These are phyloP conservation scores for Chrysodeixis includens DNA, from an alignment of 2,888 invertebrate species.

Conservation along the genomic window DNA sequence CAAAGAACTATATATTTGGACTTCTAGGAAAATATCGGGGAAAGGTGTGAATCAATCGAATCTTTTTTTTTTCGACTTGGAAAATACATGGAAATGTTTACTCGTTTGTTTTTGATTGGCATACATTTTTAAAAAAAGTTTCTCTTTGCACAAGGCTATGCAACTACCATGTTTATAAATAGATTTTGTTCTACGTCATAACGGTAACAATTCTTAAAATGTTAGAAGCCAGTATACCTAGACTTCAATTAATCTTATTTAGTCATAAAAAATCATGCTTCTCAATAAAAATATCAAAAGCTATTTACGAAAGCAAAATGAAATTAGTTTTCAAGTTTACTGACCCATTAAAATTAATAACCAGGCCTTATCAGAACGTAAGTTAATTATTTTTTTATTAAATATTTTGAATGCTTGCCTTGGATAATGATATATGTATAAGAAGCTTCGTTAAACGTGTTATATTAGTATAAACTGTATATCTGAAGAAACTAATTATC, in stretches of 20 bases:
- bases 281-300: constrained; percentile 29
- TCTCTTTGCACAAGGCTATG: too few relatives aligned
- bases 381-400: constrained; percentile 58
- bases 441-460: constrained; percentile 19
- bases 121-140: too few relatives aligned
- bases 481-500: background rate
- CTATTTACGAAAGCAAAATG: constrained; percentile 34
- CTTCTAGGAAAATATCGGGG: background rate
- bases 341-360: constrained; percentile 57
- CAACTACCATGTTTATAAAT: too few relatives aligned
- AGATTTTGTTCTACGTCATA: background rate
- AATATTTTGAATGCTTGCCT: constrained; percentile 46
- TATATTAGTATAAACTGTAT: constrained; percentile 5
- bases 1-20: background rate
- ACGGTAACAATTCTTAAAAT: background rate
- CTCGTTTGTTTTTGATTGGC: too few relatives aligned
- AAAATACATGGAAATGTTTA: too few relatives aligned
- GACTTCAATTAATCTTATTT: background rate
- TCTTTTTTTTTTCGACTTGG: background rate
- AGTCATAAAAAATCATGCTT: background rate
- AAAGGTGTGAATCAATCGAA: background rate
- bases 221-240: background rate
- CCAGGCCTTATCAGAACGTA: constrained; percentile 49
- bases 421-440: constrained; percentile 21
- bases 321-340: constrained; percentile 58